Evolutionary conservation across 2,888 invertebrate species (phyloP).

Genomic region (Drosophila nr. fundita): DNA sequence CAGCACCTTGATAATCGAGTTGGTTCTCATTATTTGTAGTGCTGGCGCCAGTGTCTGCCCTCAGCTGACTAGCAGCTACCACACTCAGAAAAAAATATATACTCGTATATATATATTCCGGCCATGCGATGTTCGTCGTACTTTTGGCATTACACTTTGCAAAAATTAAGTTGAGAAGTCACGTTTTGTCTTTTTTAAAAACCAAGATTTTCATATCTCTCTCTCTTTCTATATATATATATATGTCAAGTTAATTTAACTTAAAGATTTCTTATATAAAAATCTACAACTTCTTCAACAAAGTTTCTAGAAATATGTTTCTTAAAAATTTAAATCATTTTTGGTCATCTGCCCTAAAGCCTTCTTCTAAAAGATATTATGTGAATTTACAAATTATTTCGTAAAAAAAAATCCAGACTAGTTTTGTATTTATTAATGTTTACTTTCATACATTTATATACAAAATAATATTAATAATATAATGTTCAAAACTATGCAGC

Average conservation of each 20-base stretch:
- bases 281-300: neutral
- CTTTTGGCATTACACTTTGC: neutral
- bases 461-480: neutral
- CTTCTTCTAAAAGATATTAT: neutral
- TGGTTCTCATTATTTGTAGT: conserved; percentile 26
- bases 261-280: neutral
- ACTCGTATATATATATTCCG: neutral
- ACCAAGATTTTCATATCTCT: neutral
- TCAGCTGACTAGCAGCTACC: conserved; percentile 11
- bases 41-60: conserved; percentile 40
- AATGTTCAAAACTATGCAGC: neutral
- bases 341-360: neutral
- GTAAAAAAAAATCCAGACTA: neutral
- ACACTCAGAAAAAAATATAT: neutral
- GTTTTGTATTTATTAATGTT: neutral
- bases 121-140: neutral
- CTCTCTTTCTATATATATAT: too few relatives aligned
- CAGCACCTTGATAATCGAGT: conserved; percentile 32
- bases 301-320: neutral
- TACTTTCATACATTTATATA: neutral
- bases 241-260: neutral
- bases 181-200: neutral
- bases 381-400: neutral
- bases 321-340: neutral
- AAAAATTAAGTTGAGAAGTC: neutral